These are phyloP conservation scores for Ypsolopha sequella DNA, from an alignment of 2,888 invertebrate species.

Conservation along the genomic window DNA sequence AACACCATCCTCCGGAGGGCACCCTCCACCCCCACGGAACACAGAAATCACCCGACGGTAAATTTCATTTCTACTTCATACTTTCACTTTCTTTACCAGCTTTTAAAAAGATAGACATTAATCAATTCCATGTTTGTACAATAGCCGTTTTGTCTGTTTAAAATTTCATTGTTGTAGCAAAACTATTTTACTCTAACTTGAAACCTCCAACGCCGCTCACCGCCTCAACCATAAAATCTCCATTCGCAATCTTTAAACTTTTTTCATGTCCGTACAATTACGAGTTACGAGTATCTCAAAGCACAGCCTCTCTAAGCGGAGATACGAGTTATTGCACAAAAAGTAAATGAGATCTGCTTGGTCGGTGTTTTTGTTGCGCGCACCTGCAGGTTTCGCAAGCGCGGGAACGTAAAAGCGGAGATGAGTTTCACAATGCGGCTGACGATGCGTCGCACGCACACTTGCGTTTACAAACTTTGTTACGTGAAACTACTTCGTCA, in stretches of 20 bases:
- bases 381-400: conserved; percentile 74
- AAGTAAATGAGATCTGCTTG: conserved; percentile 59
- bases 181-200: too few relatives aligned
- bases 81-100: too few relatives aligned
- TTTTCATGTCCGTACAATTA: conserved; percentile 6
- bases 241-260: background rate
- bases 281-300: conserved; percentile 11
- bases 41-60: conserved; percentile 39
- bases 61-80: conserved; percentile 13
- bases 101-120: too few relatives aligned
- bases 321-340: conserved; percentile 55
- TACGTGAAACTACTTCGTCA: too few relatives aligned
- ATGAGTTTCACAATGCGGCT: conserved; percentile 55
- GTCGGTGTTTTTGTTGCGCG: conserved; percentile 64
- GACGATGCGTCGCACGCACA: background rate
- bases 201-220: too few relatives aligned
- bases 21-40: conserved; percentile 32
- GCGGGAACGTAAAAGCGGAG: conserved; percentile 65
- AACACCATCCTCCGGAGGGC: conserved; percentile 78
- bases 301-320: conserved; percentile 12
- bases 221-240: too few relatives aligned
- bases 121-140: too few relatives aligned
- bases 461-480: too few relatives aligned
- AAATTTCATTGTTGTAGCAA: too few relatives aligned
- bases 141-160: too few relatives aligned